Conservation (phyloP, 2,797 vertebrate species). For the Sebastes minor region DNA sequence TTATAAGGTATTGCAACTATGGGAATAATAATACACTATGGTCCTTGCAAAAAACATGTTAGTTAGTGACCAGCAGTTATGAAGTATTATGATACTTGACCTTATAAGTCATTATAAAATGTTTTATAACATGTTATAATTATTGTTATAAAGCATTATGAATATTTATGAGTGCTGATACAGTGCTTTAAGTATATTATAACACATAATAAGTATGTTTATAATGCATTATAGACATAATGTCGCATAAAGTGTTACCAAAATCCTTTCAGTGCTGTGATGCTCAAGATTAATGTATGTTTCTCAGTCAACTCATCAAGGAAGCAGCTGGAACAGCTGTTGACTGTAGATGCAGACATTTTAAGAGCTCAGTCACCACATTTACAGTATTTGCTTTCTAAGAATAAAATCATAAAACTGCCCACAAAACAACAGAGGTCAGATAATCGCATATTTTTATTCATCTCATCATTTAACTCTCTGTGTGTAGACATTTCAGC, state of each 20-base stretch:
- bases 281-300: not conserved
- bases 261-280: not conserved
- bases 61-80: not conserved
- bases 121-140: not conserved
- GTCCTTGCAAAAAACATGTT: not conserved
- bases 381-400: conserved; percentile 2
- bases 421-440: not conserved
- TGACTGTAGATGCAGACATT: not conserved
- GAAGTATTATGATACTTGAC: too few species aligned
- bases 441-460: not conserved
- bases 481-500: not conserved
- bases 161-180: not conserved
- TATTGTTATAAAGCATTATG: not conserved
- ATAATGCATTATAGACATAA: not conserved
- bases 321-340: not conserved
- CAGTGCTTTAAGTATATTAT: not conserved
- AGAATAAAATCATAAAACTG: conserved; percentile 5
- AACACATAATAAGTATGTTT: not conserved
- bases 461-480: not conserved
- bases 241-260: not conserved
- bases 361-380: not conserved
- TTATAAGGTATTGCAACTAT: not conserved
- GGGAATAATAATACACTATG: not conserved
- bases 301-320: not conserved
- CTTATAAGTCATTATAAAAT: too few species aligned